phyloP scores from a whole-genome alignment of 2,797 vertebrate species.

The Simalia tracyae region DNA sequence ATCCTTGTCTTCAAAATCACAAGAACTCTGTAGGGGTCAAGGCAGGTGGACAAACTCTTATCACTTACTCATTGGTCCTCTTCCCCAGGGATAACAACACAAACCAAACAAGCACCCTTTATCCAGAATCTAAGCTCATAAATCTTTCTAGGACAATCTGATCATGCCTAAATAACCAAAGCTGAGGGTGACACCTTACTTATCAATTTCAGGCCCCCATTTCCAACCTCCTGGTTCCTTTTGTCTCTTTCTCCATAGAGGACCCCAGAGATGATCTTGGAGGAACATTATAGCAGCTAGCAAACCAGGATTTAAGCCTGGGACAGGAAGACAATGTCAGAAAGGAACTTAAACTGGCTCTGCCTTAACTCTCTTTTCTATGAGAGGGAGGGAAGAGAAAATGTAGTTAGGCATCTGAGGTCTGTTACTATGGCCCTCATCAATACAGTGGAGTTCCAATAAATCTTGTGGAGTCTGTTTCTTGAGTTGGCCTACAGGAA shows the following conservation, averaged over 20 bases:
- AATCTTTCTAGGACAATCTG: neutral
- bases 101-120: neutral
- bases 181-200: neutral
- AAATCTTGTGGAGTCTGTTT: no score
- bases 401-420: neutral
- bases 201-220: neutral
- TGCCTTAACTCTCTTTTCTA: neutral
- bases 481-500: no score
- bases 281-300: neutral
- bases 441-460: no score
- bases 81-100: neutral
- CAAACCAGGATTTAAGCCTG: neutral
- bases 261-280: neutral
- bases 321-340: neutral
- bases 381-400: neutral
- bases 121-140: neutral
- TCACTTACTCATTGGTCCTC: no score
- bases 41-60: neutral
- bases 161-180: neutral
- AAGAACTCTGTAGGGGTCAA: neutral
- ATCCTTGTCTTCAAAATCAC: neutral
- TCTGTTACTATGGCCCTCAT: no score
- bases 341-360: neutral
- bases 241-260: neutral
- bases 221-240: neutral